phyloP scores from a whole-genome alignment of 1,140 invertebrate genomes.

The Colletes gigas region DNA sequence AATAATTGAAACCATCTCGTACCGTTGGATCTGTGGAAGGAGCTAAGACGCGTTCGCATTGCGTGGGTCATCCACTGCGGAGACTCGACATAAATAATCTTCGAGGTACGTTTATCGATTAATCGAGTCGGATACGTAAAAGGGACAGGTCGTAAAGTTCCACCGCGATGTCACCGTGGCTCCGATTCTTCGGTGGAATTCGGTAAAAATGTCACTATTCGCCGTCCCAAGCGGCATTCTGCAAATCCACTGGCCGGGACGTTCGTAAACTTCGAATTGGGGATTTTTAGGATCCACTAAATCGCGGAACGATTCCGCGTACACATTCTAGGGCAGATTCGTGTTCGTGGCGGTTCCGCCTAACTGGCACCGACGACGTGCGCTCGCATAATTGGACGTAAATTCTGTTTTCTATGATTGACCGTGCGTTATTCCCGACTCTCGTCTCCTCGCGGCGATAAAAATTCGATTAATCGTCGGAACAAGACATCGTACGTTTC shows the following conservation, averaged over 20 bases:
- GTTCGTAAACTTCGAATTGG: constrained; percentile 60
- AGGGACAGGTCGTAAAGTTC: constrained; percentile 39
- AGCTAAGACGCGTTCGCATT: no score
- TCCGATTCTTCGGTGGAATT: constrained; percentile 30
- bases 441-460: constrained; percentile 28
- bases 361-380: background rate
- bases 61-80: no score
- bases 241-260: constrained; percentile 25
- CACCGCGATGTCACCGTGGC: constrained; percentile 27
- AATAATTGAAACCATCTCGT: background rate
- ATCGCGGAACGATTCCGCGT: constrained; percentile 39
- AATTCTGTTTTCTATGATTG: constrained; percentile 67
- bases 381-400: constrained; percentile 60
- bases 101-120: background rate
- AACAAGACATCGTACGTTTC: constrained; percentile 27
- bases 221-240: constrained; percentile 24
- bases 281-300: constrained; percentile 60
- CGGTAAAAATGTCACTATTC: constrained; percentile 30
- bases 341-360: constrained; percentile 11
- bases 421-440: constrained; percentile 38
- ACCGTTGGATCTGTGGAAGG: no score
- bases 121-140: constrained; percentile 14
- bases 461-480: constrained; percentile 49
- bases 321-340: constrained; percentile 11
- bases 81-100: background rate